A percentile compares a stretch with the other conserved stretches of the same genome.
Evolutionary conservation across 2,888 invertebrate genomes (phyloP).

Genomic region (Baccha elongata): DNA sequence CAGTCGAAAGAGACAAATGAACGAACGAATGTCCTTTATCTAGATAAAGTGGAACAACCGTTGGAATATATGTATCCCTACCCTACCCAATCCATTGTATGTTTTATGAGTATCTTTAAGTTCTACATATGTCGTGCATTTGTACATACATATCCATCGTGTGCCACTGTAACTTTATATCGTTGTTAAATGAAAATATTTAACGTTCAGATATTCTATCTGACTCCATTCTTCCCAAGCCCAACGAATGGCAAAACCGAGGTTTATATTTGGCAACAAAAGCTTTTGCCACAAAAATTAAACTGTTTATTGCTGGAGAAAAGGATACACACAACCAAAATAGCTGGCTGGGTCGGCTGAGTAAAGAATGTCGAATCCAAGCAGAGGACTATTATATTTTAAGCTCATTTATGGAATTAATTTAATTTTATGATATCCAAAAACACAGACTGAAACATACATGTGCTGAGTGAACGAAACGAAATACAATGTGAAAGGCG

Average conservation of each 20-base stretch:
- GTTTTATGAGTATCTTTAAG: slow-evolving; percentile 17
- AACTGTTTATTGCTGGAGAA: slow-evolving; percentile 39
- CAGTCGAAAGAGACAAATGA: background rate
- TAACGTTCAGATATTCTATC: slow-evolving; percentile 10
- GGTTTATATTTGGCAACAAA: slow-evolving; percentile 50
- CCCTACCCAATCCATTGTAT: background rate
- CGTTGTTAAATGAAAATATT: slow-evolving; percentile 39
- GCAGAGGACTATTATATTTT: slow-evolving; percentile 46
- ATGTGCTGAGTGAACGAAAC: background rate
- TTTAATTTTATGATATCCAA: slow-evolving; percentile 54
- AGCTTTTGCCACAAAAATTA: slow-evolving; percentile 52
- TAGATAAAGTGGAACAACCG: slow-evolving; percentile 30
- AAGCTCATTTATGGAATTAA: slow-evolving; percentile 62
- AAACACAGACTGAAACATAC: background rate
- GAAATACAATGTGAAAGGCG: slow-evolving; percentile 14
- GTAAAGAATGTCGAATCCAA: slow-evolving; percentile 11
- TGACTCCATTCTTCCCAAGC: background rate
- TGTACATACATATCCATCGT: slow-evolving; percentile 33
- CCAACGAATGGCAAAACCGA: slow-evolving; percentile 16
- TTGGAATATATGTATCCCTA: background rate
- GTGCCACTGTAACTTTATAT: slow-evolving; percentile 36
- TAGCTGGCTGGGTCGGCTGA: slow-evolving; percentile 2
- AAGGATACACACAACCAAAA: slow-evolving; percentile 26
- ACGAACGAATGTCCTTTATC: slow-evolving; percentile 40
- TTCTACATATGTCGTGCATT: slow-evolving; percentile 27